These are phyloP conservation scores for Cryptocephalus moraei DNA, from an alignment of 2,888 invertebrate species.

Conservation along the genomic window DNA sequence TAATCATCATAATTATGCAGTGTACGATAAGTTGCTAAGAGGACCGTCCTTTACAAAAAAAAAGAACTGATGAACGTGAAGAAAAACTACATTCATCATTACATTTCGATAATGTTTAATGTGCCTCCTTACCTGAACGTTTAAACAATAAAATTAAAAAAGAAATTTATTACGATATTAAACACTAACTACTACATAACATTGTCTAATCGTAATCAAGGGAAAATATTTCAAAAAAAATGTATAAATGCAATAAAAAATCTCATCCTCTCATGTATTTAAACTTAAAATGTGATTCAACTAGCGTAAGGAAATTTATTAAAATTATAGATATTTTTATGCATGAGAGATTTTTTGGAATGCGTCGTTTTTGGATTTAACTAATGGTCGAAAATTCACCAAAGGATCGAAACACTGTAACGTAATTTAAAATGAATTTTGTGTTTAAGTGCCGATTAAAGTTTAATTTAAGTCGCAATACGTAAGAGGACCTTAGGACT, in stretches of 20 bases:
- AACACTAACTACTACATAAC: neutral
- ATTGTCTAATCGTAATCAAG: constrained; percentile 12
- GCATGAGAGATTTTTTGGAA: constrained; percentile 24
- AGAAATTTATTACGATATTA: constrained; percentile 6
- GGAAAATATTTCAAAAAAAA: neutral
- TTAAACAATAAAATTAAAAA: constrained; percentile 18
- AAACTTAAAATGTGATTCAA: constrained; percentile 40
- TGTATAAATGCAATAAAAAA: neutral
- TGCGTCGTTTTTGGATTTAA: no score
- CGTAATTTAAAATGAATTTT: no score
- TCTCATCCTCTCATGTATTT: constrained; percentile 22
- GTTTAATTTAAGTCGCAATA: no score
- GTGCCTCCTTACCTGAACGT: constrained; percentile 35
- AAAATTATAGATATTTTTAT: constrained; percentile 37
- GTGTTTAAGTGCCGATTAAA: no score
- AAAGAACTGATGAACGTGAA: constrained; percentile 20
- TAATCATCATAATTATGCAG: constrained; percentile 13
- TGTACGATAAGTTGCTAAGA: constrained; percentile 18
- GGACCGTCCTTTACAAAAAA: constrained; percentile 21
- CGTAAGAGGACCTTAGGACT: no score
- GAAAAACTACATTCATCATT: constrained; percentile 13
- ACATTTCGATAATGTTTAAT: constrained; percentile 32
- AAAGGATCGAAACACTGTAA: no score
- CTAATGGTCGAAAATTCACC: no score
- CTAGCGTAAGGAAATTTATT: constrained; percentile 21